Base-by-base conservation (phyloP, 2,888 invertebrate species). In the Heliconius charithonia region DNA sequence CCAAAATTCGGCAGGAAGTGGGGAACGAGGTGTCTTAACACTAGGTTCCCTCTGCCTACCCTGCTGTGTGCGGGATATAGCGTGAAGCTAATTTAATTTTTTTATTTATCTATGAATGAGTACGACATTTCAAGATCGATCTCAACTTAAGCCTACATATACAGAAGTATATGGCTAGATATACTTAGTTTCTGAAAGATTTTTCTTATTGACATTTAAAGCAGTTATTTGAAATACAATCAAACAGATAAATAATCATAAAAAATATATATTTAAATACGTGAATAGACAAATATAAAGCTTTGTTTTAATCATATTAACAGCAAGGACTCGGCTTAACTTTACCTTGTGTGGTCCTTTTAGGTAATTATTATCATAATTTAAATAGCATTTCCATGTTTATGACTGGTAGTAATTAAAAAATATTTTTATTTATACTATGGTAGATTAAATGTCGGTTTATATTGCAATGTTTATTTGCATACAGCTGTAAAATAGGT, bases 281-380 rank as follows among this genome's bases (percentile, higher is more conserved):
- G 16, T 27, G 13, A 63, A 27, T 27, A 63, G 63, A 63, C 16
- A 63, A 63, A 63, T 27, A 63, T 27, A 63, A 63, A 63, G 27
- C 25, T 63, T 27, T 12, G 6, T 27, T 63, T 27, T 27, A 6
- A 25, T 13, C 16, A 63, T 62, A 0, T 25, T 62, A 27, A 16
- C 27, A n/a, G 9, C 22, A 67, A n/a, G 25, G 6, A 32, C 56
- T 56, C n/a, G 71, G 6, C 71, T 6, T n/a, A 22, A 29, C 13
- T 71, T 29, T 56, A 27, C 12, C 56, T 71, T 73, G 73, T 73
- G 73, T 73, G 73, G 73, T 73, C 73, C 37, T 62, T 73, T 63
- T 73, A 62, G 73, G 62, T 62, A 73, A 73, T 73, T 73, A 71
- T 56, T 56, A 71, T 71, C 29, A 71, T 27, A 71, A 71, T 71